Evolutionary conservation across 1,140 invertebrate genomes (phyloP).

Genomic region (Ylistrum balloti): DNA sequence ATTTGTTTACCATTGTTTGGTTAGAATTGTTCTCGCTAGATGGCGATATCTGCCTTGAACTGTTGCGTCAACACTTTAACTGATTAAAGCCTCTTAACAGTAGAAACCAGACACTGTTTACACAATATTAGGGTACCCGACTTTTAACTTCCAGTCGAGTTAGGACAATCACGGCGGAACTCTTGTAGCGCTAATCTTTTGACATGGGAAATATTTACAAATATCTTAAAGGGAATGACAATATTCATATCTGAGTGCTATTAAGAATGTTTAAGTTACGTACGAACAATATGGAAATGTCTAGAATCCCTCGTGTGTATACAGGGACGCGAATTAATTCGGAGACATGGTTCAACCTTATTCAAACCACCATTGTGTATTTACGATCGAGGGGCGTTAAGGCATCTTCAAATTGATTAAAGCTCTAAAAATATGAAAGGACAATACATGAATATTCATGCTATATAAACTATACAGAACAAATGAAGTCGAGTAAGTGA

Average conservation of each 20-base stretch:
- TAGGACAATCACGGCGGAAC: not conserved
- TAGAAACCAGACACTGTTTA: conserved; percentile 29
- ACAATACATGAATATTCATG: not conserved
- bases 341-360: not conserved
- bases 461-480: not conserved
- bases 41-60: not conserved
- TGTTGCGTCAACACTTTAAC: conserved; percentile 12
- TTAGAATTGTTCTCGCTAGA: not conserved
- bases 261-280: not conserved
- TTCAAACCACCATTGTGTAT: not conserved
- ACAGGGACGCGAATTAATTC: not conserved
- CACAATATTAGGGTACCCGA: conserved; percentile 37
- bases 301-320: not conserved
- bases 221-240: not conserved
- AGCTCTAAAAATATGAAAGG: not conserved
- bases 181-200: not conserved
- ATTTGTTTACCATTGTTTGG: not conserved
- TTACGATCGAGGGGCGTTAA: not conserved
- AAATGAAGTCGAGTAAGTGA: not conserved
- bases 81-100: not conserved
- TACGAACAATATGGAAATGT: not conserved
- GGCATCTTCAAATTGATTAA: not conserved
- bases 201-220: conserved; percentile 23
- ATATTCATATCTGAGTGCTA: not conserved
- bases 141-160: not conserved